Percentiles rank a stretch among this genome's conserved stretches.
Evolutionary conservation across 2,797 vertebrate genomes (phyloP).

Genomic region (Lepilemur ruficaudatus): DNA sequence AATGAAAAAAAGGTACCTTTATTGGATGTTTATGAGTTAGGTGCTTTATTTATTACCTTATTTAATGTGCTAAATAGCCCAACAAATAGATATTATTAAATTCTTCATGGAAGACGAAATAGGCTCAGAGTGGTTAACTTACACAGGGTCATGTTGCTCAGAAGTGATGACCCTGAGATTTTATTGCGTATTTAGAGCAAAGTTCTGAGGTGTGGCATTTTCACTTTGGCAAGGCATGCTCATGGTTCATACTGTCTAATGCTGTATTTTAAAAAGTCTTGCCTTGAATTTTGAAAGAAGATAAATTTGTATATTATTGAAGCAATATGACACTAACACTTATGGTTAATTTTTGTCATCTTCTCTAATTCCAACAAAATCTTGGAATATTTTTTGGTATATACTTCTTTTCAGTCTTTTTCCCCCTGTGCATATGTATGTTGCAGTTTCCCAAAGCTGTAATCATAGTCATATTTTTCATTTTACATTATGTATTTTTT

Average conservation of each 20-base stretch:
- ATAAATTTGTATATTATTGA: not conserved
- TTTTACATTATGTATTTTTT: not conserved
- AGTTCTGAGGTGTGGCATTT: slow-evolving; percentile 21
- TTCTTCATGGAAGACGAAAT: slow-evolving; percentile 57
- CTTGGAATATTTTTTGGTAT: not conserved
- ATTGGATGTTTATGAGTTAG: not conserved
- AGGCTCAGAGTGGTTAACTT: not conserved
- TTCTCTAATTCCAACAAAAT: not conserved
- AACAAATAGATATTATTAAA: slow-evolving; percentile 52
- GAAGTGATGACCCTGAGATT: slow-evolving; percentile 28
- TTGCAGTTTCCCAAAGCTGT: not conserved
- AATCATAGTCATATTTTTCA: not conserved
- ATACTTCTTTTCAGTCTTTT: not conserved
- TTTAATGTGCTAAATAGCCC: slow-evolving; percentile 42
- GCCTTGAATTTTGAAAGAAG: slow-evolving; percentile 38
- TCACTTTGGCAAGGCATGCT: not conserved
- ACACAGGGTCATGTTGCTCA: not conserved
- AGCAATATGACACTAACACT: not conserved
- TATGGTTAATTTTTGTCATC: not conserved
- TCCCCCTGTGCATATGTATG: not conserved
- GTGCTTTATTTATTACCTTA: not conserved
- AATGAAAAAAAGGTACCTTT: slow-evolving; percentile 46
- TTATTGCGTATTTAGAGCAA: slow-evolving; percentile 17
- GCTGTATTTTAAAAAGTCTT: not conserved
- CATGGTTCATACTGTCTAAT: not conserved